A percentile compares a stretch with the other conserved stretches of the same genome.
These are phyloP conservation scores for Pseudomyrmex gracilis DNA, from an alignment of 1,140 invertebrate species.

Conservation along the genomic window DNA sequence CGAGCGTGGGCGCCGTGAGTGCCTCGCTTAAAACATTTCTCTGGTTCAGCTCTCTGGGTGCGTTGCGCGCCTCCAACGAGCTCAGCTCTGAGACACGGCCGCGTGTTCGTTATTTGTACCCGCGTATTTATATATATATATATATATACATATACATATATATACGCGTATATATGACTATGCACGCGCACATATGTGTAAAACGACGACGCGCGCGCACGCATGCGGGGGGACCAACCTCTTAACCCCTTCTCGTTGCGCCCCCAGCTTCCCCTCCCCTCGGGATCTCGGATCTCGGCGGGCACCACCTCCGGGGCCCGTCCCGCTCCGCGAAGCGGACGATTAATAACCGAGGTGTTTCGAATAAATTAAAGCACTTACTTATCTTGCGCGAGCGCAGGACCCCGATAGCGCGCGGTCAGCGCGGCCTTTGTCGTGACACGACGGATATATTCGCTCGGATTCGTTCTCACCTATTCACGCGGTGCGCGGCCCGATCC, in stretches of 20 bases:
- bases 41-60: slow-evolving; percentile 79
- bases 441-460: slow-evolving; percentile 73
- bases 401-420: slow-evolving; percentile 77
- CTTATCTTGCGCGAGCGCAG: slow-evolving; percentile 78
- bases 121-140: slow-evolving; percentile 78
- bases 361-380: slow-evolving; percentile 85
- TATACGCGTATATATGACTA: slow-evolving; percentile 56
- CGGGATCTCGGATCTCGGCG: slow-evolving; percentile 46
- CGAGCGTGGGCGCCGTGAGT: slow-evolving; percentile 81
- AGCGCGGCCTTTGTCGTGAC: slow-evolving; percentile 74
- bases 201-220: slow-evolving; percentile 10
- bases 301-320: slow-evolving; percentile 38
- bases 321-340: slow-evolving; percentile 72
- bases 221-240: slow-evolving; percentile 46
- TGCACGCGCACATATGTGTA: slow-evolving; percentile 3
- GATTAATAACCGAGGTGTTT: slow-evolving; percentile 85
- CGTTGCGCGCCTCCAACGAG: slow-evolving; percentile 69
- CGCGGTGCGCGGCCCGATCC: slow-evolving; percentile 42
- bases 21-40: slow-evolving; percentile 85
- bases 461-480: slow-evolving; percentile 76
- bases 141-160: slow-evolving; percentile 60
- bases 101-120: slow-evolving; percentile 85
- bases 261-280: background rate
- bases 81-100: slow-evolving; percentile 69
- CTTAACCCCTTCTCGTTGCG: slow-evolving; percentile 54